Evolutionary conservation across 2,888 invertebrate genomes (phyloP).

Genomic region (Drosophila quinaria): DNA sequence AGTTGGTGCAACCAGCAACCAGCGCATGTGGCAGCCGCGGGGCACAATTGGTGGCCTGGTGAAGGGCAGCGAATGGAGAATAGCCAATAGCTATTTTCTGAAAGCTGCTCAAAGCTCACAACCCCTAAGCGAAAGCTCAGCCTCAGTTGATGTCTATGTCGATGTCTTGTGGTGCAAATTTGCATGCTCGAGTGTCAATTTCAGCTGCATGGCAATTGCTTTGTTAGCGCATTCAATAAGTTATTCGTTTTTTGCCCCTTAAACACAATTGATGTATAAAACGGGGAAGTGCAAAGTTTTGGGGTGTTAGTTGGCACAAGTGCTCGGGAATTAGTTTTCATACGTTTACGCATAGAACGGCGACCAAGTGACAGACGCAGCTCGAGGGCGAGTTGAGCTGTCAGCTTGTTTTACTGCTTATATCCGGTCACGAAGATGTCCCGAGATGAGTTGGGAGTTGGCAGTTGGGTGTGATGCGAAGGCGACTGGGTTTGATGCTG

Average conservation of each 20-base stretch:
- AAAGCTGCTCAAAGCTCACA: slow-evolving; percentile 32
- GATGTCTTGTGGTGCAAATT: slow-evolving; percentile 66
- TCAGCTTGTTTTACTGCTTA: slow-evolving; percentile 77
- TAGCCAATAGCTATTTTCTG: slow-evolving; percentile 16
- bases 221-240: slow-evolving; percentile 42
- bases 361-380: slow-evolving; percentile 27
- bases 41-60: slow-evolving; percentile 77
- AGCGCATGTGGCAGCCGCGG: slow-evolving; percentile 73
- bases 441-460: not conserved
- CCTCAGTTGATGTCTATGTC: not conserved
- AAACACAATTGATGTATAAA: slow-evolving; percentile 18
- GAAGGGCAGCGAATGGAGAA: slow-evolving; percentile 14
- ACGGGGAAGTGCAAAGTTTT: not conserved
- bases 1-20: slow-evolving; percentile 70
- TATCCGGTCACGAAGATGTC: slow-evolving; percentile 65
- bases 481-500: slow-evolving; percentile 37
- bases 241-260: slow-evolving; percentile 37
- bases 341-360: slow-evolving; percentile 49
- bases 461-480: not conserved
- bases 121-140: slow-evolving; percentile 22
- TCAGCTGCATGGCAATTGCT: slow-evolving; percentile 49
- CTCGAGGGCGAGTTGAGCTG: slow-evolving; percentile 54
- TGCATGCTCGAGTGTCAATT: slow-evolving; percentile 64
- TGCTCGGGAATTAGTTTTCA: slow-evolving; percentile 72
- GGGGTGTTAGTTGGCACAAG: slow-evolving; percentile 23